Evolutionary conservation across 2,113 vertebrate species (phyloP).

Genomic region (Sula dactylatra): DNA sequence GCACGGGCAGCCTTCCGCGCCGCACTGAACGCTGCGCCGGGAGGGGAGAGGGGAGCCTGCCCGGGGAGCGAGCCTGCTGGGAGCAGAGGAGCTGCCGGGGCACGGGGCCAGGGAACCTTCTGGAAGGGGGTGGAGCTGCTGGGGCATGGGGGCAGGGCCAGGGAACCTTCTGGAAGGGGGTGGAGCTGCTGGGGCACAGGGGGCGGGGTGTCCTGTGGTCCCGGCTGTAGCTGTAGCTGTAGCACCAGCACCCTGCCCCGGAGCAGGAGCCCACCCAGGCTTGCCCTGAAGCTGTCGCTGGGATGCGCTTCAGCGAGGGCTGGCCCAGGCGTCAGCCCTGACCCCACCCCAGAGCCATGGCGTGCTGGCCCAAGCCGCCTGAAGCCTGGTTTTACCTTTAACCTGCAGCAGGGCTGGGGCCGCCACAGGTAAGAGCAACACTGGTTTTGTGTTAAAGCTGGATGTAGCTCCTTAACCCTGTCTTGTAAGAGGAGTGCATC

Average conservation of each 20-base stretch:
- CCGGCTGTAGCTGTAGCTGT: no score
- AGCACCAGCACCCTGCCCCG: rapidly evolving
- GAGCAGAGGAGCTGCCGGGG: no score
- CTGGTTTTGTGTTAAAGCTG: rapidly evolving
- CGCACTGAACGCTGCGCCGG: no score
- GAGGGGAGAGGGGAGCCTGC: no score
- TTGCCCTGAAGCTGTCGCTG: rapidly evolving
- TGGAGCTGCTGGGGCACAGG: not conserved
- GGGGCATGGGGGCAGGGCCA: not conserved
- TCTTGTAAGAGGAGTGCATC: rapidly evolving
- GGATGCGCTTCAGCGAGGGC: not conserved
- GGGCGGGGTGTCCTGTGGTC: not conserved
- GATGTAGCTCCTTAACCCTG: rapidly evolving
- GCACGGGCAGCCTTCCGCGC: rapidly evolving
- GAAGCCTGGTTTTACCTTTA: rapidly evolving
- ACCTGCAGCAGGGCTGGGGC: not conserved
- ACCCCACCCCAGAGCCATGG: rapidly evolving
- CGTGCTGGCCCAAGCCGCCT: rapidly evolving
- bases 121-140: not conserved
- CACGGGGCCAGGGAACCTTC: no score
- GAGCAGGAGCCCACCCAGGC: rapidly evolving
- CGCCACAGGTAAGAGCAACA: not conserved
- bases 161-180: not conserved
- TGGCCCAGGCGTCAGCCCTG: rapidly evolving
- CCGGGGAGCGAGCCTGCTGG: no score